Evolutionary conservation across 2,888 invertebrate genomes (phyloP).

Genomic region (Drosophila vallismaia): DNA sequence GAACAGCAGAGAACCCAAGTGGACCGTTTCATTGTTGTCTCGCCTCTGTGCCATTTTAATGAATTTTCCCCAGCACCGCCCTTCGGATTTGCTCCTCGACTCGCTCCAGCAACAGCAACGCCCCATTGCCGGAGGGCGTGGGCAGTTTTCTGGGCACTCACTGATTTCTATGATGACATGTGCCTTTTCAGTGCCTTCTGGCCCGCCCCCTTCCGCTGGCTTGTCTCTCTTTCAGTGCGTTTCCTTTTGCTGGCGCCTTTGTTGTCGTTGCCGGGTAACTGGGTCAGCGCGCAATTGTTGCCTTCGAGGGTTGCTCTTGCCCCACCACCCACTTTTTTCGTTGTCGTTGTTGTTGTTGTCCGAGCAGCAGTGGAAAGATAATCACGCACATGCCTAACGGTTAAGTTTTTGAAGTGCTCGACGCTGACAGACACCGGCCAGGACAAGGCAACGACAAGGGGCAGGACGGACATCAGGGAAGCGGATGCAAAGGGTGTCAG

Average conservation of each 20-base stretch:
- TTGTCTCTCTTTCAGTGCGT: slow-evolving; percentile 68
- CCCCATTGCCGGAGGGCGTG: slow-evolving; percentile 61
- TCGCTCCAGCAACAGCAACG: slow-evolving; percentile 68
- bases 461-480: slow-evolving; percentile 20
- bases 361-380: slow-evolving; percentile 66
- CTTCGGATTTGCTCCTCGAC: slow-evolving; percentile 13
- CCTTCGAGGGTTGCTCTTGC: slow-evolving; percentile 45
- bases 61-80: slow-evolving; percentile 68
- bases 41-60: slow-evolving; percentile 65
- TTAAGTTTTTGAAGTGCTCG: slow-evolving; percentile 75
- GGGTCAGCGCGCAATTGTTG: slow-evolving; percentile 78
- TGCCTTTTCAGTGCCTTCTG: slow-evolving; percentile 64
- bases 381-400: slow-evolving; percentile 78
- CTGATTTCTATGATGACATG: slow-evolving; percentile 78
- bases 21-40: slow-evolving; percentile 53
- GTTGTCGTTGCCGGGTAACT: slow-evolving; percentile 76
- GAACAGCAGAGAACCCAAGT: slow-evolving; percentile 28
- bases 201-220: slow-evolving; percentile 12
- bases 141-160: slow-evolving; percentile 57
- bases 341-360: slow-evolving; percentile 36
- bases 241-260: slow-evolving; percentile 78
- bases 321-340: slow-evolving; percentile 3
- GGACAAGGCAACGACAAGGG: slow-evolving; percentile 5
- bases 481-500: slow-evolving; percentile 65
- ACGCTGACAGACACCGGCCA: slow-evolving; percentile 27